Percentiles rank a stretch among this genome's conserved stretches.
Conservation (phyloP, 2,113 vertebrate species). For the Osmerus eperlanus region DNA sequence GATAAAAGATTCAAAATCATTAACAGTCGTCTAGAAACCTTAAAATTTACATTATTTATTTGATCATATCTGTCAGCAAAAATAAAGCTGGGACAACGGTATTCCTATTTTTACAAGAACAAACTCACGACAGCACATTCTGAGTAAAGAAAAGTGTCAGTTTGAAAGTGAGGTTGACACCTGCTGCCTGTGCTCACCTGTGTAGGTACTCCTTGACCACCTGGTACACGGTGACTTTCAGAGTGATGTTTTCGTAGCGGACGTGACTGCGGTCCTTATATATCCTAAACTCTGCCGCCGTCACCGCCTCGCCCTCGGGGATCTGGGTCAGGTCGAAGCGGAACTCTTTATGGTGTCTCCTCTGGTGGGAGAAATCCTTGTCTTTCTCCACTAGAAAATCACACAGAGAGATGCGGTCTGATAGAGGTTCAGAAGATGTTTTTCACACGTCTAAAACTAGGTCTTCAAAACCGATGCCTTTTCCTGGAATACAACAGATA, state of each 20-base stretch:
- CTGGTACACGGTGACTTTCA: conserved; percentile 93
- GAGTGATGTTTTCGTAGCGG: conserved; percentile 89
- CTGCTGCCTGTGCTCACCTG: conserved; percentile 76
- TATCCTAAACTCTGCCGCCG: conserved; percentile 94
- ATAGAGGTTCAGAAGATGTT: neutral
- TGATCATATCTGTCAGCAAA: neutral
- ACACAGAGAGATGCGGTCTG: conserved; percentile 31
- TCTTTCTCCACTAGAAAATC: conserved; percentile 89
- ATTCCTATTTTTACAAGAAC: too few species aligned
- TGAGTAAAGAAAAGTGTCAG: too few species aligned
- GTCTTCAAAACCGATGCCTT: neutral
- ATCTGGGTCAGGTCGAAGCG: conserved; percentile 98
- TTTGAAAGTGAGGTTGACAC: too few species aligned
- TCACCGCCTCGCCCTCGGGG: conserved; percentile 92
- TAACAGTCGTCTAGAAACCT: neutral
- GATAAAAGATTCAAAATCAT: too few species aligned
- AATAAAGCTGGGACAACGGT: neutral
- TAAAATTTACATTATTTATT: neutral
- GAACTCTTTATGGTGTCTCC: conserved; percentile 97
- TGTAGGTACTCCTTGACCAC: conserved; percentile 93
- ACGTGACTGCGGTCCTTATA: conserved; percentile 90
- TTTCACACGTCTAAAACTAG: neutral
- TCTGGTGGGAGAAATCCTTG: conserved; percentile 96
- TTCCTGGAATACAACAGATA: neutral
- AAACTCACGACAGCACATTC: too few species aligned